Evolutionary conservation across 2,113 vertebrate genomes (phyloP).

Genomic region (Melanerpes formicivorus): DNA sequence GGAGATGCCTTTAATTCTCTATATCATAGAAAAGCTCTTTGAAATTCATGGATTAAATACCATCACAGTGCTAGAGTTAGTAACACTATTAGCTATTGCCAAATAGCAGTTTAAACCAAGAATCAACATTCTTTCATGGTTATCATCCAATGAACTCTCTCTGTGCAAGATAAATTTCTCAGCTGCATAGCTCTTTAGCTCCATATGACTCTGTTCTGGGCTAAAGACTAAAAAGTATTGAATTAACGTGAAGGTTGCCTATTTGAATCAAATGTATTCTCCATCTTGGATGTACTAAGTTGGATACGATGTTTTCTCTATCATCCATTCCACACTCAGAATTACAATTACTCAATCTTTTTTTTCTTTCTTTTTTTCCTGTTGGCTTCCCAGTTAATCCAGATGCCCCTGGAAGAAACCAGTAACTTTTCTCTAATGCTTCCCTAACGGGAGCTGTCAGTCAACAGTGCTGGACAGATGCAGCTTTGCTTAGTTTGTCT

Average conservation of each 20-base stretch:
- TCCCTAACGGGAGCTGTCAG: not conserved
- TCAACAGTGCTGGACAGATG: not conserved
- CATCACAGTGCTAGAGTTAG: not conserved
- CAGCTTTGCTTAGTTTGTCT: conserved; percentile 12
- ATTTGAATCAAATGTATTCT: not conserved
- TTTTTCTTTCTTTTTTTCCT: not conserved
- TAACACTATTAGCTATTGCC: not conserved
- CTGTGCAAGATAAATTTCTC: not conserved
- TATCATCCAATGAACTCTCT: not conserved
- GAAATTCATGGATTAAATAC: not conserved
- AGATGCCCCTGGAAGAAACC: not conserved
- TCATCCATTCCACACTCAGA: not conserved
- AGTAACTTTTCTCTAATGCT: not conserved
- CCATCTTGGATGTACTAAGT: not conserved
- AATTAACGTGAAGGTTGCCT: not conserved
- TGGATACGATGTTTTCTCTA: not conserved
- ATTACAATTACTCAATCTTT: not conserved
- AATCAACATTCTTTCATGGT: not conserved
- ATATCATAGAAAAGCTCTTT: not conserved
- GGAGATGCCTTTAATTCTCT: not conserved
- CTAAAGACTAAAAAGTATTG: not conserved
- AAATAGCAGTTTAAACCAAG: not conserved
- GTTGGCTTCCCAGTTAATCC: not conserved
- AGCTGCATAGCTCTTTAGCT: not conserved
- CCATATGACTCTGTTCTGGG: not conserved